phyloP scores from a whole-genome alignment of 2,797 vertebrate genomes.

The Karalla daura region DNA sequence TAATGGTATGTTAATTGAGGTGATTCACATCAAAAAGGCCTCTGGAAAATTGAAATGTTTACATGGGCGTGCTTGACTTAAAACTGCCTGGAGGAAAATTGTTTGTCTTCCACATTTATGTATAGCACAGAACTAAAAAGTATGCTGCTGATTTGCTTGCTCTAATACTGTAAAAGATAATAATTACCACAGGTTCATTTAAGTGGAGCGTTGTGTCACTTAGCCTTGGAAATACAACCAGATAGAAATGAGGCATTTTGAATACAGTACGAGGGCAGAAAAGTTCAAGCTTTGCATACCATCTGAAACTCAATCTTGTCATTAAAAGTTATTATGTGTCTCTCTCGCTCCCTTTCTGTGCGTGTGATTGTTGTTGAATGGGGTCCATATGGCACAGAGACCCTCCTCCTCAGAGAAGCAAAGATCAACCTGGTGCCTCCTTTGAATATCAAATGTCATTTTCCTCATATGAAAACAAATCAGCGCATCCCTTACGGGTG shows the following conservation, averaged over 20 bases:
- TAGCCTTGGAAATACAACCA: too few species aligned
- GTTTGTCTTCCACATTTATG: background rate
- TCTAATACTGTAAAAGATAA: too few species aligned
- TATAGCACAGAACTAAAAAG: background rate
- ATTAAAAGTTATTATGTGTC: background rate
- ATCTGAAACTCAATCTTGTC: background rate
- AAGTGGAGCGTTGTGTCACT: too few species aligned
- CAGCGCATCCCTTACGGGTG: background rate
- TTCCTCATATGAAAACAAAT: conserved; percentile 2
- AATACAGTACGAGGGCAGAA: too few species aligned
- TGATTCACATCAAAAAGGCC: background rate
- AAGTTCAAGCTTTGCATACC: background rate
- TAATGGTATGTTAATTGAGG: background rate
- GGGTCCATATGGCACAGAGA: background rate
- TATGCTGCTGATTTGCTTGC: too few species aligned
- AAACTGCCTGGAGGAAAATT: background rate
- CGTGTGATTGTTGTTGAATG: background rate
- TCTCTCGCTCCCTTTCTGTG: too few species aligned
- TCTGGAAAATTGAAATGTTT: background rate
- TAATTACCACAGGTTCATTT: too few species aligned
- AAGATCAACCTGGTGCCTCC: background rate
- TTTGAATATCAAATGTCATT: background rate
- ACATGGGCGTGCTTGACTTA: background rate
- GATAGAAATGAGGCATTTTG: too few species aligned
- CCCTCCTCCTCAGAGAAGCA: background rate